Percentiles rank a stretch among this genome's conserved stretches.
Evolutionary conservation across 2,888 invertebrate species (phyloP).

Genomic region (Tenodera sinensis): DNA sequence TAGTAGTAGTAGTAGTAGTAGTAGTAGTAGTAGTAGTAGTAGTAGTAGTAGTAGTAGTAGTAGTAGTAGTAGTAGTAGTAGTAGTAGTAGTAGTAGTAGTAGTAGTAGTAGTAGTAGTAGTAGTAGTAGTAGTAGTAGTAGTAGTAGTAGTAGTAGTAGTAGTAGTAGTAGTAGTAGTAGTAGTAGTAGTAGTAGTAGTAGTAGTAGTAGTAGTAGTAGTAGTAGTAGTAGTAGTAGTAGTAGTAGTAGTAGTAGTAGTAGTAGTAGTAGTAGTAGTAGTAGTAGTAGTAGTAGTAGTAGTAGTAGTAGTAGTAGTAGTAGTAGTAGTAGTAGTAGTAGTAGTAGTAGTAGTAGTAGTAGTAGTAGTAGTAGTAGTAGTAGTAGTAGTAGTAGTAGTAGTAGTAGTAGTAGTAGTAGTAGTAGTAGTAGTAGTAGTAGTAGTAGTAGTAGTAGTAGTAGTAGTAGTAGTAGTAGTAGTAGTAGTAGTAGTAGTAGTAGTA

Average conservation of each 20-base stretch:
- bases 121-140: constrained; percentile 7
- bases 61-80: constrained; percentile 8
- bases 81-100: constrained; percentile 8
- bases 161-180: constrained; percentile 7
- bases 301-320: constrained; percentile 7
- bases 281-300: constrained; percentile 7
- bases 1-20: constrained; percentile 8
- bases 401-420: constrained; percentile 7
- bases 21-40: constrained; percentile 8
- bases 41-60: constrained; percentile 8
- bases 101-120: constrained; percentile 4
- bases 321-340: constrained; percentile 7
- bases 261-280: constrained; percentile 7
- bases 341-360: constrained; percentile 7
- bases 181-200: constrained; percentile 7
- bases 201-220: constrained; percentile 7
- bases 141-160: constrained; percentile 7
- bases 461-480: constrained; percentile 7
- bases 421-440: constrained; percentile 7
- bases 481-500: constrained; percentile 7
- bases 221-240: constrained; percentile 7
- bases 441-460: constrained; percentile 7
- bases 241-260: constrained; percentile 7
- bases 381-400: constrained; percentile 7
- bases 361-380: constrained; percentile 7